Base-by-base conservation (phyloP, 2,888 invertebrate genomes). In the Nemotelus pantherinus region DNA sequence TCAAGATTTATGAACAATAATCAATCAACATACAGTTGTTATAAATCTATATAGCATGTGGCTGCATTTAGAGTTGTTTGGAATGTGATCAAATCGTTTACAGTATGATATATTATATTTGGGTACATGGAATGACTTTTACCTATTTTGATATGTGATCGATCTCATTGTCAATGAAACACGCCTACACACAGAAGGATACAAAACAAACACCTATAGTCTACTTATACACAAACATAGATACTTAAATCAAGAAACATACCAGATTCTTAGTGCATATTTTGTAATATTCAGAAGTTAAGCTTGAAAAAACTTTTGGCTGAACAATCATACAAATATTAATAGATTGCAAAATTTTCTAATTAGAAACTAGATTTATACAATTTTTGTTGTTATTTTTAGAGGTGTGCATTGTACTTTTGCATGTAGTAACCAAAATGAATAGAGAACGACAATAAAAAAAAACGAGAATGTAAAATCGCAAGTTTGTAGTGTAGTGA, bases 341-440 rank as follows among this genome's bases (percentile, higher is more conserved):
- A 4, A 39, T 63, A 48, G n/a, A 45, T 63, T 60, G 60, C 60
- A 71, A 63, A 25, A 48, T 60, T 60, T 74, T 47, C 6, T 63
- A 70, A 70, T 55, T 70, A 70, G 70, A 53, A 60, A 63, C 50
- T 74, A 63, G 74, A 63, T 39, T 43, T 60, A 48, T 72, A 25
- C 25, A 25, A 25, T 25, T 25, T 25, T 25, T 68, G 7, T 39
- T 50, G 4, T 45, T 72, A 7, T 53, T 41, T 48, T 25, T 74
- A 74, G 74, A 74, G 44, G 74, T 48, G 63, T 74, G 74, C 63
- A 74, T 70, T 44, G 53, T 70, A 43, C 58, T 74, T 60, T 41
- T 63, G 74, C 74, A 74, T 74, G 74, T 70, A 55, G 70, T 43
- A 25, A 25, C 25, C 25, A 25, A 25, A 70, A 70, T 70, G 55